Base-by-base conservation (phyloP, 2,888 invertebrate species). In the Chrysolina oricalcia region DNA sequence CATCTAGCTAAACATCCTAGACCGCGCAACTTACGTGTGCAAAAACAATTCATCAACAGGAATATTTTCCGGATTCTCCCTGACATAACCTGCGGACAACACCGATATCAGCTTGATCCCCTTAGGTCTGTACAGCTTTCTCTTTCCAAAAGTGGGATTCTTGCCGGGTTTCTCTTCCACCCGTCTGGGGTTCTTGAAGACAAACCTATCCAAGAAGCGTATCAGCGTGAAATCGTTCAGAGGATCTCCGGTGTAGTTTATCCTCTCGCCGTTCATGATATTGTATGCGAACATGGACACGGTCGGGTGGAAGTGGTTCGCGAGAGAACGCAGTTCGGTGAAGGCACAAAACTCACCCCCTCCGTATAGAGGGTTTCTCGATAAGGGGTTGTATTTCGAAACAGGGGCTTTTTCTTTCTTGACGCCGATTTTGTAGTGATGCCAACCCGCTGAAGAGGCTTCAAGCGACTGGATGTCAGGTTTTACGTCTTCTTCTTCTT, bases 121-220 rank as follows among this genome's bases (percentile, higher is more conserved):
- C 86, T 90, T 91, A 0, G 96, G 93, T 15, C 89, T 87, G 87
- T 96, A 95, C 68, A 92, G 91, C 85, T 93, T 93, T 76, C 94
- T 89, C 53, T 91, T 89, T 0, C 93, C 93, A 70, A 94, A 91
- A 78, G 91, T 91, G 0, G 93, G 93, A 86, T 93, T 92, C 0
- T 91, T 91, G 0, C 92, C 93, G 59, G 89, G 91, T 50, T 88
- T 88, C n/a, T 90, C 91, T 0, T 89, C 89, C 0, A 90, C 83
- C 80, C 92, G 93, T 87, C 96, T 96, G 0, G 96, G 96, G 90
- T 99, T 99, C 87, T 97, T 96, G 88, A 97, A 98, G 11, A 97
- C 97, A 88, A 98, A 99, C 59, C 98, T 92, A 85, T 99, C 98
- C 63, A 99, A 90, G 88, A 99, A 99, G 66, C 96, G 91, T 66